Evolutionary conservation across 2,113 vertebrate genomes (phyloP).

Genomic region (Connochaetes taurinus): DNA sequence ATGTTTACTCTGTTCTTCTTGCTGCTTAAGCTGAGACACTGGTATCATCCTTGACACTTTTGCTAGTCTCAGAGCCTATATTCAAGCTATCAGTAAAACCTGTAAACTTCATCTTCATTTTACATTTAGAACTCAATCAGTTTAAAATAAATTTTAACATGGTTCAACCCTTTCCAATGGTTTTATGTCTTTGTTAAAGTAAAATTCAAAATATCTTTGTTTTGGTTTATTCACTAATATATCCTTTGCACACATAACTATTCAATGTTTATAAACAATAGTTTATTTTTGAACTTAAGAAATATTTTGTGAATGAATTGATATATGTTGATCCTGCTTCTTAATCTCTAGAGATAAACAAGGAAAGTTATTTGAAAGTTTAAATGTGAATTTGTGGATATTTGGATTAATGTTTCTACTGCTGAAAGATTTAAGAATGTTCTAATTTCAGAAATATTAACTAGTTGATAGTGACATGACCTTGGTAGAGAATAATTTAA

Average conservation of each 20-base stretch:
- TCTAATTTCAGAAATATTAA: constrained; percentile 23
- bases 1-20: background rate
- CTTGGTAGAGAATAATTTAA: background rate
- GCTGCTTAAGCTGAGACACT: background rate
- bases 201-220: background rate
- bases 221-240: background rate
- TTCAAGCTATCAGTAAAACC: background rate
- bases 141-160: background rate
- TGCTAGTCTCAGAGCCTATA: background rate
- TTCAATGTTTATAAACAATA: background rate
- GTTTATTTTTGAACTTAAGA: background rate
- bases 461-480: background rate
- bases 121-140: background rate
- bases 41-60: background rate
- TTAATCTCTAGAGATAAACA: background rate
- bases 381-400: background rate
- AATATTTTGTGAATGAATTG: background rate
- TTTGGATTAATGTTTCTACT: background rate
- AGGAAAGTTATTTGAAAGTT: background rate
- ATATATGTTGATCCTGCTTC: background rate
- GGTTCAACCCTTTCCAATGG: background rate
- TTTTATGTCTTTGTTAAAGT: background rate
- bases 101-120: background rate
- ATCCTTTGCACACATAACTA: background rate
- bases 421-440: background rate